Evolutionary conservation across 2,113 vertebrate genomes (phyloP).

Genomic region (Chionomys nivalis): DNA sequence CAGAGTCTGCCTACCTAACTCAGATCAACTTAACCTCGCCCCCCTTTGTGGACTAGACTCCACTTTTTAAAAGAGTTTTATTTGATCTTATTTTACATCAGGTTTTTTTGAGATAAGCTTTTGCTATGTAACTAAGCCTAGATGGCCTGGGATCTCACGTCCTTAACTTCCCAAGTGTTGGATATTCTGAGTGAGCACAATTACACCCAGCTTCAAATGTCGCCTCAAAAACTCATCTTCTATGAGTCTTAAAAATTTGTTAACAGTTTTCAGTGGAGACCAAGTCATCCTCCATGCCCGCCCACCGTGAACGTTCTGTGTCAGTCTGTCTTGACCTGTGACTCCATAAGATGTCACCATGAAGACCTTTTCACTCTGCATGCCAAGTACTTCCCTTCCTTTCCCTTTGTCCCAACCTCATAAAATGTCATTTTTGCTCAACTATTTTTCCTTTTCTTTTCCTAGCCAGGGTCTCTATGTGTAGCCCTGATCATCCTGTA

Average conservation of each 20-base stretch:
- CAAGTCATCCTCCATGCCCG: not conserved
- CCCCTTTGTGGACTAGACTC: not conserved
- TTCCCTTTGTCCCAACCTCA: not conserved
- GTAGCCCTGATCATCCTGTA: not conserved
- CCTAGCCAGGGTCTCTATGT: not conserved
- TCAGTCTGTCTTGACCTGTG: not conserved
- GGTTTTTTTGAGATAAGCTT: not conserved
- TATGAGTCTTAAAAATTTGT: not conserved
- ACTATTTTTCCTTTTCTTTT: too few species aligned
- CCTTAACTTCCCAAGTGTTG: not conserved
- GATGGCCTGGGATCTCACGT: not conserved
- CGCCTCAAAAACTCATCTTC: not conserved
- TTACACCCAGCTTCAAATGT: not conserved
- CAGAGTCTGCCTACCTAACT: not conserved
- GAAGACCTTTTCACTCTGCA: not conserved
- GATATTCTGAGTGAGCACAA: not conserved
- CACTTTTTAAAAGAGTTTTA: not conserved
- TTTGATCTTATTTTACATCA: not conserved
- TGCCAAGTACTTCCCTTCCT: not conserved
- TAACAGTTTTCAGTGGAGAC: conserved; percentile 3
- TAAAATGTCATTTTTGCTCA: not conserved
- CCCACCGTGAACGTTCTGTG: not conserved
- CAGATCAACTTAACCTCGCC: not conserved
- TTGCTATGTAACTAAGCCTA: not conserved
- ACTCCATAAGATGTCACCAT: not conserved